Conservation (phyloP, 2,113 vertebrate species). For the Empidonax traillii region DNA sequence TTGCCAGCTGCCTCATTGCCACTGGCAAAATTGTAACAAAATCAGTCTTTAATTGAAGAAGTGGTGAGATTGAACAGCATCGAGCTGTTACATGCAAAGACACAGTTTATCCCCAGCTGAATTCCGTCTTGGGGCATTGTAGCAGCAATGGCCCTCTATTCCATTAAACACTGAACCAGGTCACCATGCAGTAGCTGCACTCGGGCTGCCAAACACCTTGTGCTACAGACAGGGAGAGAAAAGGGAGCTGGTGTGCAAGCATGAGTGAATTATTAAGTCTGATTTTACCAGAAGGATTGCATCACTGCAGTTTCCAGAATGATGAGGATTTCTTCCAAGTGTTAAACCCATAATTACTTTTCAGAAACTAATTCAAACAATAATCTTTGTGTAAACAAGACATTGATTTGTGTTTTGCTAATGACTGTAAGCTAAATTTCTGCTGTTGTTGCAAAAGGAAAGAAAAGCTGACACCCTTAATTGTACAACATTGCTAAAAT, state of each 20-base stretch:
- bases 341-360: conserved; percentile 58
- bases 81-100: background rate
- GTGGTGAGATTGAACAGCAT: background rate
- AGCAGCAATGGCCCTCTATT: background rate
- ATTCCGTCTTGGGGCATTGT: background rate
- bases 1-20: conserved; percentile 6
- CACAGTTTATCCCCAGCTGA: background rate
- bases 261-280: conserved; percentile 31
- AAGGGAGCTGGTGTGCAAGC: background rate
- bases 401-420: conserved; percentile 32
- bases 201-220: conserved; percentile 8
- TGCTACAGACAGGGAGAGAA: background rate
- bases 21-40: conserved; percentile 19
- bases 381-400: conserved; percentile 64
- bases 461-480: background rate
- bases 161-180: background rate
- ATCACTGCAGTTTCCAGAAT: background rate
- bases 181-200: background rate
- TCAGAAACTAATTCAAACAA: conserved; percentile 46
- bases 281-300: conserved; percentile 42
- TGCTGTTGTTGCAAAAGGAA: conserved; percentile 2
- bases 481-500: conserved; percentile 25
- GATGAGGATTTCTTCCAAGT: conserved; percentile 36
- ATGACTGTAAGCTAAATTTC: conserved; percentile 58
- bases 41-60: conserved; percentile 46